Conservation (phyloP, 2,797 vertebrate species). For the Anguilla marmorata region DNA sequence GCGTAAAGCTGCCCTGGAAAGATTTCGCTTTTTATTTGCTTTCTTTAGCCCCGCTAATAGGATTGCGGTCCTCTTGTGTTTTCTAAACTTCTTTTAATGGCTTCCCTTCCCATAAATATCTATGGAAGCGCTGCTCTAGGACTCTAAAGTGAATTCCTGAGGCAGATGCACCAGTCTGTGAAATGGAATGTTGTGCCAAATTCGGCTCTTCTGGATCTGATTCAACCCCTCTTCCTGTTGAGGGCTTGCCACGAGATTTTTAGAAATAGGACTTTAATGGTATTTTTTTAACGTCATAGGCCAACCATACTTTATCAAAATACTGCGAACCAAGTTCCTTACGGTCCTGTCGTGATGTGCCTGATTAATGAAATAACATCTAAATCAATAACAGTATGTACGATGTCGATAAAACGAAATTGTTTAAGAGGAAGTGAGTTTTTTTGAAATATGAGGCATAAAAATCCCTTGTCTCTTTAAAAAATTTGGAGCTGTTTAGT, state of each 20-base stretch:
- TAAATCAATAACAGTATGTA: background rate
- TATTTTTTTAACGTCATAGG: background rate
- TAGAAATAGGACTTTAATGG: background rate
- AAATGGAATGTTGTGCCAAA: slow-evolving; percentile 25
- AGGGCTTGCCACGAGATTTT: background rate
- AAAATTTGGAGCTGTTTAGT: slow-evolving; percentile 36
- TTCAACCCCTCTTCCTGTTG: slow-evolving; percentile 16
- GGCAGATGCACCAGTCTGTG: slow-evolving; percentile 9
- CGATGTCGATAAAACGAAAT: background rate
- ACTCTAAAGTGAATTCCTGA: slow-evolving; percentile 19
- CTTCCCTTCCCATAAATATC: slow-evolving; percentile 32
- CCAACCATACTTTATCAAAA: background rate
- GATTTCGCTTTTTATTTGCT: background rate
- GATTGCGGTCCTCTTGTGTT: background rate
- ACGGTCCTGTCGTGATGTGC: background rate
- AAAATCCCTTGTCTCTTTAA: slow-evolving; percentile 63
- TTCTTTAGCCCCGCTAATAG: background rate
- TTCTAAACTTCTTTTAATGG: slow-evolving; percentile 19
- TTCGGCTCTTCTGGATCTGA: background rate
- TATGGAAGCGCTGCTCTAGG: slow-evolving; percentile 17
- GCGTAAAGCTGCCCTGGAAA: slow-evolving; percentile 8
- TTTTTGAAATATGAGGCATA: slow-evolving; percentile 28
- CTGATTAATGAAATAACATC: background rate
- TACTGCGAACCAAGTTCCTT: background rate
- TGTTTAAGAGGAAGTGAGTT: background rate